phyloP scores from a whole-genome alignment of 2,797 vertebrate species.

The Tauraco hartlaubi region DNA sequence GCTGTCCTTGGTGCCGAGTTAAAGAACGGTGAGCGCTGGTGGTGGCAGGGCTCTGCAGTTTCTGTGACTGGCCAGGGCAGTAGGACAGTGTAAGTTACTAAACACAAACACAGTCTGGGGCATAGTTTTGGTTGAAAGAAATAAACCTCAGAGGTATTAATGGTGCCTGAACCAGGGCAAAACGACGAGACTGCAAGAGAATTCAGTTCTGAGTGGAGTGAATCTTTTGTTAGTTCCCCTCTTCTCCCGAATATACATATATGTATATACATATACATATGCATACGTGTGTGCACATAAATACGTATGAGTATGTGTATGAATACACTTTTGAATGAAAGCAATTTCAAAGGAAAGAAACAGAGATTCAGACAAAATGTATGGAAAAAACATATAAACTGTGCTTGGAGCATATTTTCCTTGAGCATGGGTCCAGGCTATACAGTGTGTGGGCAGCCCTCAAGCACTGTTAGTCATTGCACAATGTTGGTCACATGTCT shows the following conservation, averaged over 20 bases:
- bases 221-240: neutral
- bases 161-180: neutral
- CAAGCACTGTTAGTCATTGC: too few relatives aligned
- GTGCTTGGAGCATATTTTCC: neutral
- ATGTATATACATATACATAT: too few relatives aligned
- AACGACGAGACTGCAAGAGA: neutral
- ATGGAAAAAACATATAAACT: neutral
- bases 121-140: neutral
- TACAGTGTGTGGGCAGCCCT: neutral
- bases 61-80: neutral
- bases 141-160: neutral
- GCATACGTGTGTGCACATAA: too few relatives aligned
- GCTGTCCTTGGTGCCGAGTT: neutral
- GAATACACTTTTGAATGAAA: neutral
- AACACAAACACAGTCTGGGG: neutral
- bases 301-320: neutral
- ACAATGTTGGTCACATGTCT: neutral
- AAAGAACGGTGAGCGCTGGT: rapidly evolving
- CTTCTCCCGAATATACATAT: rapidly evolving
- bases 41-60: neutral
- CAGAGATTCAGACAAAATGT: neutral
- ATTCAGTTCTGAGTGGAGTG: neutral
- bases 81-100: rapidly evolving
- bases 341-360: neutral
- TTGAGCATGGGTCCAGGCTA: neutral